These are phyloP conservation scores for Cynaeus angustus DNA, from an alignment of 2,888 invertebrate species.

Conservation along the genomic window DNA sequence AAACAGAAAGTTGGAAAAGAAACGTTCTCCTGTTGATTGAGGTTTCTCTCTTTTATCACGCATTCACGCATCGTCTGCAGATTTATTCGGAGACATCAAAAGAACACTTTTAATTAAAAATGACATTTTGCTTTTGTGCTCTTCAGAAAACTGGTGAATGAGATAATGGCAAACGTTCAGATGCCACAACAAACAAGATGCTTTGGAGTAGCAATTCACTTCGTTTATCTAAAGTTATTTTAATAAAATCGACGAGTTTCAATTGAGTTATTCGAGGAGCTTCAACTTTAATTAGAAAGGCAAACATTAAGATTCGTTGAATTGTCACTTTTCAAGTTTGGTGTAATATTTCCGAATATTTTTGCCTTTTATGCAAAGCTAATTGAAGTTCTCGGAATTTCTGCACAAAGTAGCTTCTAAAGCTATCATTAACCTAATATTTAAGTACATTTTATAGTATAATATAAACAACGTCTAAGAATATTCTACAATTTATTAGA, in stretches of 20 bases:
- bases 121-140: constrained; percentile 20
- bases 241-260: constrained; percentile 19
- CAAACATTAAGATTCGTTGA: constrained; percentile 22
- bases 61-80: constrained; percentile 23
- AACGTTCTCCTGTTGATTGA: constrained; percentile 33
- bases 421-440: too few species aligned
- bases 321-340: constrained; percentile 17
- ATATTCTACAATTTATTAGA: too few species aligned
- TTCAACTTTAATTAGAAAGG: constrained; percentile 25
- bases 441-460: too few species aligned
- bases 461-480: too few species aligned
- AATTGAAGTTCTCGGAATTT: constrained; percentile 20
- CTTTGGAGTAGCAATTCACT: constrained; percentile 13
- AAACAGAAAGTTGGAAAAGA: constrained; percentile 21
- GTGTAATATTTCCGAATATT: neutral
- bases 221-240: constrained; percentile 17
- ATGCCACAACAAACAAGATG: constrained; percentile 24
- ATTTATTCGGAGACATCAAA: constrained; percentile 36
- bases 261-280: constrained; percentile 16
- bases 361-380: constrained; percentile 21
- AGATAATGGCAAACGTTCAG: constrained; percentile 31
- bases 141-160: neutral
- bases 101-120: constrained; percentile 42
- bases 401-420: neutral
- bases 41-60: constrained; percentile 30